These are phyloP conservation scores for Nerophis ophidion DNA, from an alignment of 2,113 vertebrate species.

Conservation along the genomic window DNA sequence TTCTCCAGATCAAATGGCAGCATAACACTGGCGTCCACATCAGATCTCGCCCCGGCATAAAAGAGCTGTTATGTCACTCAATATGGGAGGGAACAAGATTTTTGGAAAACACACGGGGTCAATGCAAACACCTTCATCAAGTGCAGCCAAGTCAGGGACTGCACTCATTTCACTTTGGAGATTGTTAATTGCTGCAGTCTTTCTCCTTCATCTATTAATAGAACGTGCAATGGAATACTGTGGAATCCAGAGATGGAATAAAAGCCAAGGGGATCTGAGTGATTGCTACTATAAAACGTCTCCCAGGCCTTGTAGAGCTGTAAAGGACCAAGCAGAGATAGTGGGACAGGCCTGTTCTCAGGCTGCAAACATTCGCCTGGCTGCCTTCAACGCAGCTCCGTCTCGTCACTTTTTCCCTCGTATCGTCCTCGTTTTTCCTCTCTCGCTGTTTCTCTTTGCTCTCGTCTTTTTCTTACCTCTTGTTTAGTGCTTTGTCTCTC, in stretches of 20 bases:
- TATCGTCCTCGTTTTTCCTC: slow-evolving; percentile 13
- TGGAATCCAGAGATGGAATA: slow-evolving; percentile 59
- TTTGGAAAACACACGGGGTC: slow-evolving; percentile 34
- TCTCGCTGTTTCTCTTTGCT: slow-evolving; percentile 1
- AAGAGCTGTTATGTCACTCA: slow-evolving; percentile 59
- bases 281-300: slow-evolving; percentile 63
- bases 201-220: slow-evolving; percentile 50
- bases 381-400: slow-evolving; percentile 52
- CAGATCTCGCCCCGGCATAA: slow-evolving; percentile 42
- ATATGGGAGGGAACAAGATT: slow-evolving; percentile 38
- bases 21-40: slow-evolving; percentile 40
- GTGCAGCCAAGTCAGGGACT: neutral
- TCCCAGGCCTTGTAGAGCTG: slow-evolving; percentile 59
- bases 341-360: slow-evolving; percentile 54
- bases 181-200: slow-evolving; percentile 20
- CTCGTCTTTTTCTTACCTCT: slow-evolving; percentile 1
- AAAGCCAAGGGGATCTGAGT: slow-evolving; percentile 62
- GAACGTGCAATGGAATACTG: slow-evolving; percentile 48
- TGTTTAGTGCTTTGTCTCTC: slow-evolving; percentile 10
- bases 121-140: slow-evolving; percentile 6
- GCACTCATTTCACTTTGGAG: neutral
- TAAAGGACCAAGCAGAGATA: slow-evolving; percentile 62
- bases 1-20: slow-evolving; percentile 61
- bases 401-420: slow-evolving; percentile 13
- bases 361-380: slow-evolving; percentile 56